These are phyloP conservation scores for Leptinotarsa texana DNA, from an alignment of 1,140 invertebrate species.

Conservation along the genomic window DNA sequence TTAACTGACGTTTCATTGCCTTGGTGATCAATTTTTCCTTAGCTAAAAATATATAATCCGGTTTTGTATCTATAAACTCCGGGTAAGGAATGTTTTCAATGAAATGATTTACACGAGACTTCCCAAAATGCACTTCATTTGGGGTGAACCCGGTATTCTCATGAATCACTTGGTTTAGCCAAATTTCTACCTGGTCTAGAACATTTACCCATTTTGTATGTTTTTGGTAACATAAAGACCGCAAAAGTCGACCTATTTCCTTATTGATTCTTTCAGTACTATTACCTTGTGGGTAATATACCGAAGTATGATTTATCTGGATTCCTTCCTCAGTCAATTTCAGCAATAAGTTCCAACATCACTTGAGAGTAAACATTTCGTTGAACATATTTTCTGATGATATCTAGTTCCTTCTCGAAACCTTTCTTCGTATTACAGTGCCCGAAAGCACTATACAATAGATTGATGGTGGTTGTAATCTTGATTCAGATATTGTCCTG, in stretches of 20 bases:
- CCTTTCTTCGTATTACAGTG: too few species aligned
- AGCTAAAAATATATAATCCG: neutral
- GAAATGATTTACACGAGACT: neutral
- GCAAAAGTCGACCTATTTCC: neutral
- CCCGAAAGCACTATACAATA: too few species aligned
- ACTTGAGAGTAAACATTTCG: too few species aligned
- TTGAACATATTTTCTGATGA: too few species aligned
- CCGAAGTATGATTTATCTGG: too few species aligned
- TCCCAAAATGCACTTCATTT: conserved; percentile 11
- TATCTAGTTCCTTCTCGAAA: too few species aligned
- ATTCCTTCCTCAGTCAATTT: too few species aligned
- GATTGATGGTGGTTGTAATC: too few species aligned
- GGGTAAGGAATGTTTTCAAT: neutral
- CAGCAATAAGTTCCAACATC: too few species aligned
- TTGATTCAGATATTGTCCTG: too few species aligned
- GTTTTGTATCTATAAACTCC: neutral
- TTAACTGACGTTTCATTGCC: neutral
- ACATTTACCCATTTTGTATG: neutral
- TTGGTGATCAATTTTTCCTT: neutral
- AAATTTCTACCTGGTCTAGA: neutral
- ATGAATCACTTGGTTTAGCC: conserved; percentile 4
- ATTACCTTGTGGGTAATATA: neutral
- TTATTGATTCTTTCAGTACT: neutral
- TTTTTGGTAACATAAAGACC: neutral
- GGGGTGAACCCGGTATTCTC: conserved; percentile 11